A percentile compares a stretch with the other conserved stretches of the same genome.
Conservation (phyloP, 2,888 invertebrate species). For the Drosophila anomelani region DNA sequence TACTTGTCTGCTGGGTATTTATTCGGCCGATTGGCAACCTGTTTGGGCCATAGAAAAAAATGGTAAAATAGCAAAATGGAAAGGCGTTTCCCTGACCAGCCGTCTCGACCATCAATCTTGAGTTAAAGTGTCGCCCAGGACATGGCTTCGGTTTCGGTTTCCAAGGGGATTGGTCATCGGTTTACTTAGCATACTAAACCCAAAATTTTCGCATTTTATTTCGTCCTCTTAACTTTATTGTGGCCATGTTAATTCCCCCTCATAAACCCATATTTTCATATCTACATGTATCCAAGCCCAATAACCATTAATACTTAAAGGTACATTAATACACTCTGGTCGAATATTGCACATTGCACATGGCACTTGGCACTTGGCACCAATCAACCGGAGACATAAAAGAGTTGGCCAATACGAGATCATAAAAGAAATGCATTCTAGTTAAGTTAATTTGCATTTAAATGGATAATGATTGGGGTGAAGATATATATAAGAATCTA, state of each 20-base stretch:
- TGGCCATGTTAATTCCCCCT: conserved; percentile 1
- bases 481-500: not conserved
- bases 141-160: conserved; percentile 15
- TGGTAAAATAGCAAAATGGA: conserved; percentile 30
- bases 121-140: conserved; percentile 33
- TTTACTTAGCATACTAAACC: not conserved
- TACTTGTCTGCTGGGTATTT: conserved; percentile 11
- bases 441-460: conserved; percentile 24
- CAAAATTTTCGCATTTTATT: not conserved
- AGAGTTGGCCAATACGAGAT: conserved; percentile 4
- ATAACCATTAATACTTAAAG: conserved; percentile 42
- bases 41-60: conserved; percentile 33
- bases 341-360: not conserved
- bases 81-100: conserved; percentile 29
- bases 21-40: conserved; percentile 36
- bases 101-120: conserved; percentile 36
- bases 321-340: not conserved
- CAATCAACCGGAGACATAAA: conserved; percentile 28
- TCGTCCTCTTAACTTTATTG: conserved; percentile 25
- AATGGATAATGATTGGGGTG: conserved; percentile 1
- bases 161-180: conserved; percentile 6
- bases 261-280: conserved; percentile 62
- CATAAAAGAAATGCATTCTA: conserved; percentile 28
- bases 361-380: conserved; percentile 14
- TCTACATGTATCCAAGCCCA: conserved; percentile 43